Conservation (phyloP, 2,888 invertebrate species). For the Drosophila kokeensis region DNA sequence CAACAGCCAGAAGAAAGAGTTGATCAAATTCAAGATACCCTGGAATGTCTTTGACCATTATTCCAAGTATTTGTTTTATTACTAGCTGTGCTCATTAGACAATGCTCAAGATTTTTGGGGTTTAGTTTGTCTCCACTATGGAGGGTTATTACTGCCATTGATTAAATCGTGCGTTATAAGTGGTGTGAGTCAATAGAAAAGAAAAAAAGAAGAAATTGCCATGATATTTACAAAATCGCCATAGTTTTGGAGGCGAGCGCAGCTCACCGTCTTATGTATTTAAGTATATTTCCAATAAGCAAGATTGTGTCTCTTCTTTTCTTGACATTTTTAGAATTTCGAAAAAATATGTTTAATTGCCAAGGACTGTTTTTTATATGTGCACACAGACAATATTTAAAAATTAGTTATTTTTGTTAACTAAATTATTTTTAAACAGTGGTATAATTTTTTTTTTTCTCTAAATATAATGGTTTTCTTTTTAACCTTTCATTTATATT, state of each 20-base stretch:
- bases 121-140: not conserved
- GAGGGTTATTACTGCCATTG: not conserved
- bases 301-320: not conserved
- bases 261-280: not conserved
- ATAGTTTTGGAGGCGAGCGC: not conserved
- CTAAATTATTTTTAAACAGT: not conserved
- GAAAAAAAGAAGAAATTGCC: not conserved
- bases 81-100: not conserved
- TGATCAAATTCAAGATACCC: conserved; percentile 19
- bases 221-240: not conserved
- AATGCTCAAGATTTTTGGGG: not conserved
- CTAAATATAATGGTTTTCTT: not conserved
- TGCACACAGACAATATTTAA: not conserved
- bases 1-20: not conserved
- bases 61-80: not conserved
- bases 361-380: not conserved
- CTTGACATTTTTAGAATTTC: not conserved
- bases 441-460: not conserved
- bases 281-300: not conserved
- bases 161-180: not conserved
- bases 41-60: not conserved
- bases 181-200: not conserved
- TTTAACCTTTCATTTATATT: not conserved
- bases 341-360: not conserved
- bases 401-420: not conserved